Percentiles rank a stretch among this genome's conserved stretches.
These are phyloP conservation scores for Cyphomyrus plagiostoma DNA, from an alignment of 2,113 vertebrate genomes.

Conservation along the genomic window DNA sequence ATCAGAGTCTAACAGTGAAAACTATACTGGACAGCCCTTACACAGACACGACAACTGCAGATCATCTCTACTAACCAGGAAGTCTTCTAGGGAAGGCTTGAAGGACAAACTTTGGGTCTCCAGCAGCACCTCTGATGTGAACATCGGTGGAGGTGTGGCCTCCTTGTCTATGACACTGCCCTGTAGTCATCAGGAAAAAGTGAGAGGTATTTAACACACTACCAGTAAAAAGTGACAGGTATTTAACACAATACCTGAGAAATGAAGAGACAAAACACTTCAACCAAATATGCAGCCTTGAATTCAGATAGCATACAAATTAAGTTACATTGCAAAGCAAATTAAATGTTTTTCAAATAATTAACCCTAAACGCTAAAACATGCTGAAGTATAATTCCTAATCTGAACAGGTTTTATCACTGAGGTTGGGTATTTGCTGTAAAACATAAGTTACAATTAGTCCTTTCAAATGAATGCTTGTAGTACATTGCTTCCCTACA, in stretches of 20 bases:
- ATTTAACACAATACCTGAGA: too few species aligned
- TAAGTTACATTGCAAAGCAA: neutral
- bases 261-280: neutral
- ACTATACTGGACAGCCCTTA: neutral
- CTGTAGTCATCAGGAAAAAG: conserved; percentile 22
- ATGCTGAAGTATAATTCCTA: neutral
- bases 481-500: neutral
- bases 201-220: too few species aligned
- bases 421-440: neutral
- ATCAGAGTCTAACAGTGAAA: neutral
- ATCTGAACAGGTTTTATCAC: neutral
- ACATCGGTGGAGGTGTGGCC: conserved; percentile 57
- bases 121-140: conserved; percentile 68
- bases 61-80: conserved; percentile 58
- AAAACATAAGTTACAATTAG: neutral
- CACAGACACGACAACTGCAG: neutral
- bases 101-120: conserved; percentile 62
- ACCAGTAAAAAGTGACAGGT: neutral
- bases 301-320: neutral
- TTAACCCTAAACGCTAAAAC: neutral
- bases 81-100: conserved; percentile 65
- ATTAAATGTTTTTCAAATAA: neutral
- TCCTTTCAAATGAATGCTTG: neutral
- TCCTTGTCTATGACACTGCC: conserved; percentile 34
- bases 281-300: neutral